These are phyloP conservation scores for Macaria notata DNA, from an alignment of 2,888 invertebrate genomes.

Conservation along the genomic window DNA sequence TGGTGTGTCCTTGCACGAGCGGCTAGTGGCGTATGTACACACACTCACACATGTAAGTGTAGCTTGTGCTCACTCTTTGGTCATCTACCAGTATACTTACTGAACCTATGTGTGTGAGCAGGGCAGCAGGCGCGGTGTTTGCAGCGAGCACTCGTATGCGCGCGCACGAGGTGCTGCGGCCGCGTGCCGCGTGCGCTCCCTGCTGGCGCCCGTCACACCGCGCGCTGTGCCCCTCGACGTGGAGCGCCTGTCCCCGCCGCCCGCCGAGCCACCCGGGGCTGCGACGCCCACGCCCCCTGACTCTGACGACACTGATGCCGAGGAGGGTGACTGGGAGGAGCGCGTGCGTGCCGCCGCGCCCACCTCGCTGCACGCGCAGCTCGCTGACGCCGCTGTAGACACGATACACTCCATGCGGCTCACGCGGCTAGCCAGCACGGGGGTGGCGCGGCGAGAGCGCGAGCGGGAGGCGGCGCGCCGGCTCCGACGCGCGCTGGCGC, in stretches of 20 bases:
- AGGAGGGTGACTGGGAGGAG: slow-evolving; percentile 48
- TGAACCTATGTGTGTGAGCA: slow-evolving; percentile 21
- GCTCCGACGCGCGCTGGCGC: slow-evolving; percentile 30
- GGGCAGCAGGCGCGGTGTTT: slow-evolving; percentile 53
- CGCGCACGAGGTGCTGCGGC: slow-evolving; percentile 41
- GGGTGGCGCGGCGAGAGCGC: slow-evolving; percentile 41
- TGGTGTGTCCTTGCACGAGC: slow-evolving; percentile 50
- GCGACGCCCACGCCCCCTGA: slow-evolving; percentile 26
- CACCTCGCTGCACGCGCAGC: slow-evolving; percentile 44
- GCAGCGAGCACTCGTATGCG: slow-evolving; percentile 72
- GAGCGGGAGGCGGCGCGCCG: slow-evolving; percentile 29
- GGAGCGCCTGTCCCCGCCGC: slow-evolving; percentile 28
- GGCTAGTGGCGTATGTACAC: slow-evolving; percentile 62
- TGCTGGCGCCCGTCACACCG: slow-evolving; percentile 40
- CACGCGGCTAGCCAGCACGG: slow-evolving; percentile 42
- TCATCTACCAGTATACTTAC: too few species aligned
- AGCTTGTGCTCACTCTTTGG: not conserved
- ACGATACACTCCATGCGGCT: slow-evolving; percentile 46
- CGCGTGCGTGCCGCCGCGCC: slow-evolving; percentile 50
- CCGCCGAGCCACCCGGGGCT: slow-evolving; percentile 28
- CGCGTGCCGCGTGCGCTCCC: slow-evolving; percentile 40
- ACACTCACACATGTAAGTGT: slow-evolving; percentile 51
- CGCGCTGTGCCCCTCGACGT: slow-evolving; percentile 19
- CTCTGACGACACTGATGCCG: slow-evolving; percentile 23
- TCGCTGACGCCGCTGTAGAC: slow-evolving; percentile 43